These are phyloP conservation scores for Belgica antarctica DNA, from an alignment of 2,888 invertebrate genomes.

Conservation along the genomic window DNA sequence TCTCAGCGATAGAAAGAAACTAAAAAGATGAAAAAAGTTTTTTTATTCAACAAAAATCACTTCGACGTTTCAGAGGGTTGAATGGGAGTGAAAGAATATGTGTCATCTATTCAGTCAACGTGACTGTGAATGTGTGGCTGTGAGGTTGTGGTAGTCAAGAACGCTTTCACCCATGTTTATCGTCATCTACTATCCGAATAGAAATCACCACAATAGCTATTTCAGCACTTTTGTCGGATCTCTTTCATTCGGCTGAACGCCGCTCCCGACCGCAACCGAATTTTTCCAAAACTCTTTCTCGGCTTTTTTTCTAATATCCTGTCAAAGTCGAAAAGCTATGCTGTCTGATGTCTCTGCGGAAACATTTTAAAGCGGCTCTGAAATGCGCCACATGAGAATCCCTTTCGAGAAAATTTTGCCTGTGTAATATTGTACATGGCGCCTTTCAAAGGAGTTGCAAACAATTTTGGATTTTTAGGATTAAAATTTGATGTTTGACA, in stretches of 20 bases:
- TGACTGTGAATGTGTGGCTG: no score
- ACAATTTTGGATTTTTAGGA: no score
- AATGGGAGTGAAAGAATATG: constrained; percentile 11
- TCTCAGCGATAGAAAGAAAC: no score
- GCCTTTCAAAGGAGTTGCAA: no score
- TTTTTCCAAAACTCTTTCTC: background rate
- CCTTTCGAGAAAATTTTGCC: no score
- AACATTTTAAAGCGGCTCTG: background rate
- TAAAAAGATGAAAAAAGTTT: constrained; percentile 4
- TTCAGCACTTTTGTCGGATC: constrained; percentile 26
- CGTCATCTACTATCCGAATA: constrained; percentile 7
- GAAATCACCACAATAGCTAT: constrained; percentile 9
- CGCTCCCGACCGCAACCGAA: background rate
- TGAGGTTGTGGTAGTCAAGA: background rate
- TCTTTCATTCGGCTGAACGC: background rate
- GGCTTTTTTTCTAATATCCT: constrained; percentile 11
- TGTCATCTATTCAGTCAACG: background rate
- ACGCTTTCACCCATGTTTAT: constrained; percentile 16
- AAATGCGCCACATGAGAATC: background rate
- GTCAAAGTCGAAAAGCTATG: background rate
- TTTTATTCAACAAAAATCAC: constrained; percentile 28
- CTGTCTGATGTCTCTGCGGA: background rate
- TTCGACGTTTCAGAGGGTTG: constrained; percentile 17
- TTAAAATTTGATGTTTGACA: no score
- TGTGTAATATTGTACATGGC: no score